A percentile compares a stretch with the other conserved stretches of the same genome.
Evolutionary conservation across 1,140 invertebrate species (phyloP).

Genomic region (Zaprionus ornatus): DNA sequence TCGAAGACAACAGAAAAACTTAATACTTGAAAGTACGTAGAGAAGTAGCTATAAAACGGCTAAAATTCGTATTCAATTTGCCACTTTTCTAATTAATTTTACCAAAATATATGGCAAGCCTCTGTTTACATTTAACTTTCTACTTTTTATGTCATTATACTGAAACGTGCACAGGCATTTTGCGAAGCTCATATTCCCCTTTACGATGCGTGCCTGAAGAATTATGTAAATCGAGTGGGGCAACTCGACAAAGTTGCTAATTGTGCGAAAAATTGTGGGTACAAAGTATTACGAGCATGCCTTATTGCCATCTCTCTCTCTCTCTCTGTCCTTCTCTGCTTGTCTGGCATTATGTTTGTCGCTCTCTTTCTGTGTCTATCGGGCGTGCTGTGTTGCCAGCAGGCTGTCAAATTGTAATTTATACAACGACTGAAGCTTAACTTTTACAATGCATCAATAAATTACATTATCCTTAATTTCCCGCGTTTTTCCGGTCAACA

Average conservation of each 20-base stretch:
- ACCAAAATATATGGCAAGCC: neutral
- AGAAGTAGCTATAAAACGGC: neutral
- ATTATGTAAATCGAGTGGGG: slow-evolving; percentile 49
- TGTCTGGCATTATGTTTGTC: slow-evolving; percentile 1
- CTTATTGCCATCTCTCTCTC: neutral
- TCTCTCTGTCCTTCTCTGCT: neutral
- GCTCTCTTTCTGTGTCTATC: slow-evolving; percentile 1
- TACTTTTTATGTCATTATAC: slow-evolving; percentile 42
- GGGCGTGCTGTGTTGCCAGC: slow-evolving; percentile 18
- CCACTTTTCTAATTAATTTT: slow-evolving; percentile 27
- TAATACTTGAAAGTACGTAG: neutral
- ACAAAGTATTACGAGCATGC: slow-evolving; percentile 47
- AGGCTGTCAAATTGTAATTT: slow-evolving; percentile 74
- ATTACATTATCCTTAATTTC: slow-evolving; percentile 81
- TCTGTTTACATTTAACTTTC: slow-evolving; percentile 30
- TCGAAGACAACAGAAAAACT: neutral
- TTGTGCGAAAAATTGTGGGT: slow-evolving; percentile 59
- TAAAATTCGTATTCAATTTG: neutral
- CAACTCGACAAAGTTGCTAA: slow-evolving; percentile 53
- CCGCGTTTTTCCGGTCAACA: slow-evolving; percentile 78
- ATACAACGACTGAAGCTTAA: slow-evolving; percentile 73
- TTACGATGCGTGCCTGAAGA: slow-evolving; percentile 28
- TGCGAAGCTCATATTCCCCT: slow-evolving; percentile 31
- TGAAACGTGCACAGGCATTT: slow-evolving; percentile 36
- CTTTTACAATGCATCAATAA: slow-evolving; percentile 80